Percentiles rank a stretch among this genome's conserved stretches.
Evolutionary conservation across 2,888 invertebrate species (phyloP).

Genomic region (Eupithecia subumbrata): DNA sequence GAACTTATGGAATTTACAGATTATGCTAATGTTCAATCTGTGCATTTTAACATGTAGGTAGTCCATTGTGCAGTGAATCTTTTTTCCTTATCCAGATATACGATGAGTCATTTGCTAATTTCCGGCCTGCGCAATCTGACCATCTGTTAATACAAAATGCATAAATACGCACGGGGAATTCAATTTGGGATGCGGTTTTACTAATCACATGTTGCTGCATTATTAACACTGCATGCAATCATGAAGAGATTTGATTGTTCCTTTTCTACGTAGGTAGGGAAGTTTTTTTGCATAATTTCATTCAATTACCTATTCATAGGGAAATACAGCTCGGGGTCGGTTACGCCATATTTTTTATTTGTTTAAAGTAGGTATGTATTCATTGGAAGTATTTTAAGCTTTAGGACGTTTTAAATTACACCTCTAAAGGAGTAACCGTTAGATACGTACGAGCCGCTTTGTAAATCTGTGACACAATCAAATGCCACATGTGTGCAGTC

Average conservation of each 20-base stretch:
- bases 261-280: not conserved
- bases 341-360: not conserved
- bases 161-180: not conserved
- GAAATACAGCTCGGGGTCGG: not conserved
- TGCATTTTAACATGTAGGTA: not conserved
- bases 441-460: conserved; percentile 49
- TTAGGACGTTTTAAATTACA: conserved; percentile 16
- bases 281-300: not conserved
- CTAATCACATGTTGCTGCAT: not conserved
- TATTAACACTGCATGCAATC: not conserved
- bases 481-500: conserved; percentile 58
- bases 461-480: conserved; percentile 61
- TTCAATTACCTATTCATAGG: not conserved
- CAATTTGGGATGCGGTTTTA: conserved; percentile 2
- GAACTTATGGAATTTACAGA: not conserved
- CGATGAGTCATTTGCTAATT: conserved; percentile 70
- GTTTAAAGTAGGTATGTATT: not conserved
- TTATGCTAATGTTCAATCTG: not conserved
- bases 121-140: conserved; percentile 71
- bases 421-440: conserved; percentile 34
- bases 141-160: conserved; percentile 69
- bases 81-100: conserved; percentile 66
- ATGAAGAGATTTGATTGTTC: not conserved
- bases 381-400: conserved; percentile 3
- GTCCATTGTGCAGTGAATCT: conserved; percentile 18